Evolutionary conservation across 2,797 vertebrate species (phyloP).

Genomic region (Clamator glandarius): DNA sequence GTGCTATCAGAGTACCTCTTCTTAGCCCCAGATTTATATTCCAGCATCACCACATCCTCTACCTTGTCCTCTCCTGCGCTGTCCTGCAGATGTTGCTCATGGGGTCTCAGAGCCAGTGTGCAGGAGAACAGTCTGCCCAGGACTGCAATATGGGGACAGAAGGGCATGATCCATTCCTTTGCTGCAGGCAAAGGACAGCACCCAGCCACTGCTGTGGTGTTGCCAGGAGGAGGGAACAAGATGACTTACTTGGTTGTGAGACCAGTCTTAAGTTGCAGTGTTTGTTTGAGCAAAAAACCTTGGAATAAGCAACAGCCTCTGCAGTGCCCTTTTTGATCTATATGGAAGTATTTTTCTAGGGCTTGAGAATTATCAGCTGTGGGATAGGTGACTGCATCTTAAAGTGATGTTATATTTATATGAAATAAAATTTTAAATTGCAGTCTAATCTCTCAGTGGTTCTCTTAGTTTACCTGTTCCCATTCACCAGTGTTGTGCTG

Average conservation of each 20-base stretch:
- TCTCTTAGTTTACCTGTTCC: neutral
- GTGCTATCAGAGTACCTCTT: neutral
- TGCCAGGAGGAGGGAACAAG: neutral
- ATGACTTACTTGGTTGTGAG: neutral
- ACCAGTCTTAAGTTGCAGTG: neutral
- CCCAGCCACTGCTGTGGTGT: neutral
- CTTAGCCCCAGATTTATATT: neutral
- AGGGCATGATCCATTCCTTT: accelerated
- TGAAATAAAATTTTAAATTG: neutral
- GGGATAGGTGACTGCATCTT: neutral
- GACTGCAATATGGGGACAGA: neutral
- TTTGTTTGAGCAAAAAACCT: neutral
- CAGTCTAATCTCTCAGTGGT: neutral
- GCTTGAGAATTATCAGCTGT: neutral
- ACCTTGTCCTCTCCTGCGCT: neutral
- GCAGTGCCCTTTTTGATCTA: neutral
- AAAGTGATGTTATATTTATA: neutral
- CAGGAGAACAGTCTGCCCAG: neutral
- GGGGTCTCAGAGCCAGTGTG: accelerated
- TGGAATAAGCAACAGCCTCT: neutral
- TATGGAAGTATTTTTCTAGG: neutral
- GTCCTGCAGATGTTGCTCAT: neutral
- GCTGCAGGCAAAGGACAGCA: neutral
- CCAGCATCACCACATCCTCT: neutral
- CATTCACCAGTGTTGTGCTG: accelerated